Evolutionary conservation across 1,140 invertebrate genomes (phyloP).

Genomic region (Diorhabda carinulata): DNA sequence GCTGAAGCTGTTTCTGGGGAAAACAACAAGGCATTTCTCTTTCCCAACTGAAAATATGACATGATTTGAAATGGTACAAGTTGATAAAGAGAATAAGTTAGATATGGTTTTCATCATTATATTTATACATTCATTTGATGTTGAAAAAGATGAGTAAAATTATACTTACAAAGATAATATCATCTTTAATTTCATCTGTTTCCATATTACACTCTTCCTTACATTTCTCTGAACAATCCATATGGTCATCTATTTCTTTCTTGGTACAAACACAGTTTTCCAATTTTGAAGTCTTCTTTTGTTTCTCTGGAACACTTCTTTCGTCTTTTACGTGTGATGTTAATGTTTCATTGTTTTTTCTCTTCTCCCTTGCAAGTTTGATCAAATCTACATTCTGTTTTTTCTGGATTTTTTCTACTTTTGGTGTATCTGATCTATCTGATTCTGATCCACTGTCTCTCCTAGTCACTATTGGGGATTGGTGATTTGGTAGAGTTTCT

Average conservation of each 20-base stretch:
- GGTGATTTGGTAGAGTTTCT: background rate
- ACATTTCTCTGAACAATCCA: constrained; percentile 10
- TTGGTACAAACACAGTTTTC: constrained; percentile 7
- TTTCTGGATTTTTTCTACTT: constrained; percentile 24
- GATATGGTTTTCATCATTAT: too few species aligned
- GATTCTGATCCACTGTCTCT: background rate
- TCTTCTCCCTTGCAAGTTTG: constrained; percentile 35
- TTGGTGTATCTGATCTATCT: constrained; percentile 8
- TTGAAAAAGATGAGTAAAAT: constrained; percentile 11
- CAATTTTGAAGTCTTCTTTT: constrained; percentile 13
- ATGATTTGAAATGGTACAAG: background rate
- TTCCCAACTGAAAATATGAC: constrained; percentile 51
- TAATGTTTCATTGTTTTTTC: constrained; percentile 20
- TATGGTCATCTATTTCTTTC: constrained; percentile 30
- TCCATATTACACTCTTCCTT: constrained; percentile 5
- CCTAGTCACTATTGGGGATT: background rate
- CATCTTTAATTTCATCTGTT: constrained; percentile 31
- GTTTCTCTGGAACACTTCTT: constrained; percentile 9
- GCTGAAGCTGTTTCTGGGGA: constrained; percentile 57
- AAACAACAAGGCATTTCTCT: constrained; percentile 66
- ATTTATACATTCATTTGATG: too few species aligned
- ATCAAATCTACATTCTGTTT: constrained; percentile 29
- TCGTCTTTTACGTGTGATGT: constrained; percentile 10
- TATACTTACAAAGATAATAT: constrained; percentile 44
- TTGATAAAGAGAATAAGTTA: too few species aligned